Base-by-base conservation (phyloP, 2,888 invertebrate genomes). In the Sipha maydis region DNA sequence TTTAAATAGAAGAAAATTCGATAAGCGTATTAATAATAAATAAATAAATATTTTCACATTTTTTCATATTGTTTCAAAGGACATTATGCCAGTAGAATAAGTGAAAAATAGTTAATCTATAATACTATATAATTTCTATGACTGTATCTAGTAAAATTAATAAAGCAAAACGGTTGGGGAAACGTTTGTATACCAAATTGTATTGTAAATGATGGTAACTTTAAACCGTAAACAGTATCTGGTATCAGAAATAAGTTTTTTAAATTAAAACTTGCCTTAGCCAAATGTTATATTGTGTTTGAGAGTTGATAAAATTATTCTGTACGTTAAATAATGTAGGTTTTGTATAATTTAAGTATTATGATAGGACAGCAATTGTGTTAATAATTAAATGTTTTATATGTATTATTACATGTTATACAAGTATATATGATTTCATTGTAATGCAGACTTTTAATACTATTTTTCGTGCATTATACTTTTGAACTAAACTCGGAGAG, bases 241-340 rank as follows among this genome's bases (percentile, higher is more conserved):
- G 14, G 14, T 14, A 48, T 48, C 48, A 48, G 48, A 1, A 14
- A 14, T 14, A 48, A 48, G 48, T 48, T 14, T 48, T 48, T 48
- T 48, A 48, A 48, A 48, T 48, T 48, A 48, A 48, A 48, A 48
- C 69, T 2, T 25, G 69, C n/a, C 1, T 9, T 4, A 17, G 28
- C 7, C 69, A n/a, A 69, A 28, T n/a, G 28, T 69, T 11, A 2
- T n/a, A 28, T 1, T 25, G 25, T 69, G 21, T 8, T n/a, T 9
- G 19, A 17, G 31, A 80, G n/a, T 80, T 61, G 61, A 67, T 61
- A 67, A 38, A 69, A 69, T 69, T n/a, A n/a, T 69, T 69, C n/a
- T 28, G 7, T n/a, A n/a, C 11, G 38, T 67, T 67, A 61, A 79
- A 80, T 19, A 7, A 80, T 67, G 0, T 14, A 34, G 25, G 61